Conservation (phyloP, 1,140 invertebrate genomes). For the Drosophila tropicalis region DNA sequence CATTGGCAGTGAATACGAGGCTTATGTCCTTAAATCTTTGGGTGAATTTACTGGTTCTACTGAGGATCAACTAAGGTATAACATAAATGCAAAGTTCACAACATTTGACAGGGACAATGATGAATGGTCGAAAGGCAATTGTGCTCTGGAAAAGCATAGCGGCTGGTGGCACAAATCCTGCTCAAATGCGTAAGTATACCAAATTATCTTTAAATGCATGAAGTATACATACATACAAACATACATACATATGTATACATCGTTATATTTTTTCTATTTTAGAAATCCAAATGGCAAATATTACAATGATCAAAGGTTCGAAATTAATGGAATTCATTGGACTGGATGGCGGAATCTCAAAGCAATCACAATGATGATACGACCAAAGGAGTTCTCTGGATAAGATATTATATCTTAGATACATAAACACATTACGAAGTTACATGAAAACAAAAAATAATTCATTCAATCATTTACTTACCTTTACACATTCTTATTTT, state of each 20-base stretch:
- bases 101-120: slow-evolving; percentile 8
- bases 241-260: too few species aligned
- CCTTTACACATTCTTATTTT: too few species aligned
- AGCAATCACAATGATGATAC: not conserved
- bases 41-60: slow-evolving; percentile 3
- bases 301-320: not conserved
- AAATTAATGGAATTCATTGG: slow-evolving; percentile 2
- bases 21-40: not conserved
- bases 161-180: slow-evolving; percentile 8
- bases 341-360: slow-evolving; percentile 1
- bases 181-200: not conserved
- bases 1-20: not conserved
- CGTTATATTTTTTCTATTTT: not conserved
- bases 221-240: too few species aligned
- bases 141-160: slow-evolving; percentile 13
- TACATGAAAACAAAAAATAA: not conserved
- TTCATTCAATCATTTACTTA: too few species aligned
- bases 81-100: slow-evolving; percentile 3
- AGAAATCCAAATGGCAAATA: slow-evolving; percentile 6
- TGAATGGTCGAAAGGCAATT: not conserved
- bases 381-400: not conserved
- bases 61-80: not conserved
- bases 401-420: too few species aligned
- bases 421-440: not conserved
- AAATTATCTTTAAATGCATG: too few species aligned